These are phyloP conservation scores for Leptobrachium leishanense DNA, from an alignment of 2,113 vertebrate genomes.

Conservation along the genomic window DNA sequence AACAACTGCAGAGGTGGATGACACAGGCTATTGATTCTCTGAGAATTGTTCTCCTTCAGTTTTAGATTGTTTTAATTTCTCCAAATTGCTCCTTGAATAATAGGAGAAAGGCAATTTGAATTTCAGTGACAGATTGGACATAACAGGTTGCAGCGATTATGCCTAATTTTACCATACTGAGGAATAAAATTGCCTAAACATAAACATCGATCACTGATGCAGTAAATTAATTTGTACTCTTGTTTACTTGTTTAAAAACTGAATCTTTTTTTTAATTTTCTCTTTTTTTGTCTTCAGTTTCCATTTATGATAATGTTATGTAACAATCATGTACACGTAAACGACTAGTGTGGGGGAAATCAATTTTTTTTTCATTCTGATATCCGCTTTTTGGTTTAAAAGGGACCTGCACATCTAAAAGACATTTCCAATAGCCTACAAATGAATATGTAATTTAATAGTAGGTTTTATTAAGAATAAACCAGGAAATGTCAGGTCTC, in stretches of 20 bases:
- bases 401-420: no score
- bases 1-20: conserved; percentile 58
- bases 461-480: not conserved
- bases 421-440: no score
- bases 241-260: conserved; percentile 75
- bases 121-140: conserved; percentile 83
- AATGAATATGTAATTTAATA: no score
- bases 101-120: conserved; percentile 79
- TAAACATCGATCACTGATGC: conserved; percentile 85
- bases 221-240: conserved; percentile 84
- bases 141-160: conserved; percentile 82
- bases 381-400: no score
- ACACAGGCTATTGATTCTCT: conserved; percentile 67
- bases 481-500: not conserved
- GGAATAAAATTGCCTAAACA: conserved; percentile 84
- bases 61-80: conserved; percentile 77
- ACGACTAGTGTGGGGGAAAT: not conserved
- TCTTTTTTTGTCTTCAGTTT: conserved; percentile 43
- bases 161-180: conserved; percentile 84
- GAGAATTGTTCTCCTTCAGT: conserved; percentile 76
- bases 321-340: conserved; percentile 40
- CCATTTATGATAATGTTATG: conserved; percentile 34
- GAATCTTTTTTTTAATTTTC: not conserved
- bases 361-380: not conserved
- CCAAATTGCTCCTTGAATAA: conserved; percentile 81